Evolutionary conservation across 2,888 invertebrate species (phyloP).

Genomic region (Argyresthia goedartella): DNA sequence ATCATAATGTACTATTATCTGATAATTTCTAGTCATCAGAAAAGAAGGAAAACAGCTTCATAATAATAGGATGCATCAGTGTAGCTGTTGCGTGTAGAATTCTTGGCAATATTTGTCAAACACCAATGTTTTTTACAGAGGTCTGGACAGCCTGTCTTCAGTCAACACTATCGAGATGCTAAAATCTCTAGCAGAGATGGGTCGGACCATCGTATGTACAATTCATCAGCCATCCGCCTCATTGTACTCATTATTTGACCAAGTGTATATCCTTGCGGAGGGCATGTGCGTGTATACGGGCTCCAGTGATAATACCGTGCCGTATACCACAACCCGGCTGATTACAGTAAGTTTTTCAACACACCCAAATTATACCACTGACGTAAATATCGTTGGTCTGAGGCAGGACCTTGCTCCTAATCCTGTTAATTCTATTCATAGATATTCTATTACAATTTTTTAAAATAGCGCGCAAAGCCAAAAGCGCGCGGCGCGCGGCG

Average conservation of each 20-base stretch:
- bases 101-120: neutral
- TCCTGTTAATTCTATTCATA: too few species aligned
- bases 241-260: conserved; percentile 90
- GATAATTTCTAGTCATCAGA: too few species aligned
- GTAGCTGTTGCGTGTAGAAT: too few species aligned
- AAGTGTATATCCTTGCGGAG: conserved; percentile 86
- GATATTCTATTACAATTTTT: too few species aligned
- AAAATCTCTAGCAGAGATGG: conserved; percentile 81
- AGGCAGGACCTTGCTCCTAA: too few species aligned
- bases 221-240: conserved; percentile 96
- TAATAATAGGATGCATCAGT: too few species aligned
- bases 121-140: conserved; percentile 56
- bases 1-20: too few species aligned
- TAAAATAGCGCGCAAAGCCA: too few species aligned
- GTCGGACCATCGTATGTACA: conserved; percentile 93
- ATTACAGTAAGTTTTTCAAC: conserved; percentile 79
- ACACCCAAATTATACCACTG: too few species aligned
- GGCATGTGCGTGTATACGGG: conserved; percentile 93
- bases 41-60: too few species aligned
- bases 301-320: conserved; percentile 81
- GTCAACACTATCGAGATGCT: conserved; percentile 86
- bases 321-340: conserved; percentile 97
- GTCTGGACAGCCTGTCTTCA: conserved; percentile 90
- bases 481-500: too few species aligned
- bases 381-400: too few species aligned